Conservation (phyloP, 2,797 vertebrate genomes). For the Loris lydekkerianus region DNA sequence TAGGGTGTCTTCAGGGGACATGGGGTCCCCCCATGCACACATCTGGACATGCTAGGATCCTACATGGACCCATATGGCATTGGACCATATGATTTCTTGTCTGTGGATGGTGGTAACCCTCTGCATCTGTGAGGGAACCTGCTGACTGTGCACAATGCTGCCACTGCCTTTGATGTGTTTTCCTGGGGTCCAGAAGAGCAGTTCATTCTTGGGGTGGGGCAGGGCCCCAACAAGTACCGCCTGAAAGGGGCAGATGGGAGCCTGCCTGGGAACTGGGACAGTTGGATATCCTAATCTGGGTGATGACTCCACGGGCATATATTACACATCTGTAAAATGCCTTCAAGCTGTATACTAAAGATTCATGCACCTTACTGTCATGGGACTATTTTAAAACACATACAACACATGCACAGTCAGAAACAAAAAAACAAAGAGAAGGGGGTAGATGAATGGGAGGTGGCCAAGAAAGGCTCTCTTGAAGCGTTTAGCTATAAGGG, state of each 20-base stretch:
- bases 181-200: not conserved
- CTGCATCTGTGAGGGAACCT: not conserved
- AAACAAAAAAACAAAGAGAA: not conserved
- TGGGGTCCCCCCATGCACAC: too few relatives aligned
- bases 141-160: not conserved
- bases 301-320: too few relatives aligned
- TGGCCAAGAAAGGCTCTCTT: not conserved
- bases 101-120: not conserved
- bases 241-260: not conserved
- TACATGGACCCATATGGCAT: too few relatives aligned
- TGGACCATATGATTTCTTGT: not conserved
- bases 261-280: not conserved
- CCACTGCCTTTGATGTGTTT: not conserved
- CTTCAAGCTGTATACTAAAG: not conserved
- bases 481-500: not conserved
- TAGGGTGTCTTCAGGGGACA: not conserved
- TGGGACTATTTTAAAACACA: not conserved
- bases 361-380: too few relatives aligned
- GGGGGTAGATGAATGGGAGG: not conserved
- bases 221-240: not conserved
- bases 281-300: not conserved
- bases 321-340: not conserved
- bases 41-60: not conserved
- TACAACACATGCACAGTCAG: too few relatives aligned
- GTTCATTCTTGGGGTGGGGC: not conserved